A percentile compares a stretch with the other conserved stretches of the same genome.
phyloP scores from a whole-genome alignment of 2,797 vertebrate genomes.

The Monodelphis domestica region DNA sequence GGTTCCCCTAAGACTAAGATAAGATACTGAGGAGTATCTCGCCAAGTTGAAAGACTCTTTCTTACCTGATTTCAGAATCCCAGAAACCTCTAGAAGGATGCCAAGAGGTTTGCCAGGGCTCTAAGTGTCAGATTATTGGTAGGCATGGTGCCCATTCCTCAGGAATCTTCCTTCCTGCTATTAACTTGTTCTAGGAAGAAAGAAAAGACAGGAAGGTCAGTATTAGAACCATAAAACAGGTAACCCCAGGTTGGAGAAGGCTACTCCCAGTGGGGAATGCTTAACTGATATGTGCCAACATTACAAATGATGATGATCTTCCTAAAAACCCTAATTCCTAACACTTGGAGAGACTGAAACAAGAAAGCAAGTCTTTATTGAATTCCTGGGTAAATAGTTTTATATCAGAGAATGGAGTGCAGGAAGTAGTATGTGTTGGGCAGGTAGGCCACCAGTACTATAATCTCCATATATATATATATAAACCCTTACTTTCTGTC shows the following conservation, averaged over 20 bases:
- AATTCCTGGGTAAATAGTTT: neutral
- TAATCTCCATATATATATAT: too few species aligned
- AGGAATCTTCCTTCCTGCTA: conserved; percentile 50
- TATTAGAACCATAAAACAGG: conserved; percentile 47
- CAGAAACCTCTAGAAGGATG: conserved; percentile 31
- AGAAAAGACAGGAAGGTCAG: conserved; percentile 47
- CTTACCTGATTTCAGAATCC: conserved; percentile 71
- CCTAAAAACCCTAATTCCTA: conserved; percentile 31
- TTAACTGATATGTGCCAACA: neutral
- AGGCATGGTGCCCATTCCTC: conserved; percentile 47
- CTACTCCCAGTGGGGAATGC: conserved; percentile 27
- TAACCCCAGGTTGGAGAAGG: neutral
- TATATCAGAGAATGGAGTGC: neutral
- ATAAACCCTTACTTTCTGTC: too few species aligned
- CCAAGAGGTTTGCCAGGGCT: conserved; percentile 52
- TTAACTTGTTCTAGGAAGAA: conserved; percentile 65
- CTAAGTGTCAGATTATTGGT: conserved; percentile 51
- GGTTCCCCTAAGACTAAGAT: neutral
- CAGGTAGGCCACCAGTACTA: neutral
- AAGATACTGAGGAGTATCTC: neutral
- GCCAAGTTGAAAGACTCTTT: neutral
- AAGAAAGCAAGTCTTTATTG: conserved; percentile 3
- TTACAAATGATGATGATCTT: conserved; percentile 15
- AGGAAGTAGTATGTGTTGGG: neutral
- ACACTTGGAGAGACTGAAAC: conserved; percentile 28